Evolutionary conservation across 2,888 invertebrate genomes (phyloP).

Genomic region (Andrena haemorrhoa): DNA sequence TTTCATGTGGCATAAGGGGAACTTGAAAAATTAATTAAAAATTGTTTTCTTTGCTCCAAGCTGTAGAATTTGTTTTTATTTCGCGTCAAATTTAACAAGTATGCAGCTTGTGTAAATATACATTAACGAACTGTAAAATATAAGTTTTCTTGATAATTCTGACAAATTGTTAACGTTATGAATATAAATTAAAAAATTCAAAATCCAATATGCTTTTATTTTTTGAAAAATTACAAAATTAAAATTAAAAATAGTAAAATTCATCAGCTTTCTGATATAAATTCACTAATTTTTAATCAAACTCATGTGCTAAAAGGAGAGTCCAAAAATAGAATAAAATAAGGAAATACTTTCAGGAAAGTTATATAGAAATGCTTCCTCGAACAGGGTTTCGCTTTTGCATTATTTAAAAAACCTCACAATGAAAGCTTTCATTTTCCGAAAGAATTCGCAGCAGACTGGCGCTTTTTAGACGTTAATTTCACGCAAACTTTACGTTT

Average conservation of each 20-base stretch:
- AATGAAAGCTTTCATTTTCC: neutral
- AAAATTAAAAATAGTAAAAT: neutral
- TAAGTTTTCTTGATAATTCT: neutral
- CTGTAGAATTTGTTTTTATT: neutral
- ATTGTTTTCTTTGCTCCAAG: neutral
- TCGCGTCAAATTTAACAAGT: neutral
- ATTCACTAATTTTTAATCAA: neutral
- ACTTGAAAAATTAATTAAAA: neutral
- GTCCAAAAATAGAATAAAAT: neutral
- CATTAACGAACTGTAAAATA: neutral
- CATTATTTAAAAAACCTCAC: neutral
- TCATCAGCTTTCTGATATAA: neutral
- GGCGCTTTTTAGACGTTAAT: neutral
- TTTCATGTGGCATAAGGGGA: too few species aligned
- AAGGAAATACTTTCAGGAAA: neutral
- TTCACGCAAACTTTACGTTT: neutral
- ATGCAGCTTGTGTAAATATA: neutral
- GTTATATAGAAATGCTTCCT: neutral
- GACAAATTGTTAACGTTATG: neutral
- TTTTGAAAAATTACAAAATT: neutral
- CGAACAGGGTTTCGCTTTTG: conserved; percentile 21
- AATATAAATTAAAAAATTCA: neutral
- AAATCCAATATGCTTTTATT: neutral
- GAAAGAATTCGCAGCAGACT: neutral
- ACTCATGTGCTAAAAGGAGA: neutral